These are phyloP conservation scores for Acropternis orthonyx DNA, from an alignment of 2,797 vertebrate species.

Conservation along the genomic window DNA sequence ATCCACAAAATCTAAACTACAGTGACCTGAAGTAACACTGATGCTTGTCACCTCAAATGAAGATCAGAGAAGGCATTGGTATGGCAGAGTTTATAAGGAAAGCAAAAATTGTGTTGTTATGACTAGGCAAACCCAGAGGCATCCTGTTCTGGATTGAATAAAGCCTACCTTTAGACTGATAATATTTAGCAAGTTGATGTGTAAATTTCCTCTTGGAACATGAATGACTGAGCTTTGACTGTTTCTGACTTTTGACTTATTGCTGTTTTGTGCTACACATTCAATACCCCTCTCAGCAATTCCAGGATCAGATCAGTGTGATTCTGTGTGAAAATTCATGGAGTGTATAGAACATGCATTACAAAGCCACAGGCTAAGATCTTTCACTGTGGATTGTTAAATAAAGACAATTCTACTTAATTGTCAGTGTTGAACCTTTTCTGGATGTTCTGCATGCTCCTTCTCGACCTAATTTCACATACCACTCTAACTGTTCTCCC, in stretches of 20 bases:
- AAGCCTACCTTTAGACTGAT: neutral
- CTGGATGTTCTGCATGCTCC: neutral
- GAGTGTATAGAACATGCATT: neutral
- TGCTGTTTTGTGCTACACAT: neutral
- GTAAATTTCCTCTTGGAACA: neutral
- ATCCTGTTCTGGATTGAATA: neutral
- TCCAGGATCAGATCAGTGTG: neutral
- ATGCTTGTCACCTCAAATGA: conserved; percentile 45
- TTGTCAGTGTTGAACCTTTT: neutral
- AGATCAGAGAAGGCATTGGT: neutral
- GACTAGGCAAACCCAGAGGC: conserved; percentile 3
- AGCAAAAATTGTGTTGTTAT: neutral
- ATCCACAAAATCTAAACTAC: conserved; percentile 25
- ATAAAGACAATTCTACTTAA: neutral
- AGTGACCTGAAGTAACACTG: conserved; percentile 47
- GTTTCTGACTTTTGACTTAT: neutral
- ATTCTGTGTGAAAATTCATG: neutral
- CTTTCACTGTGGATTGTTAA: neutral
- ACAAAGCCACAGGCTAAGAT: neutral
- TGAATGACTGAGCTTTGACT: neutral
- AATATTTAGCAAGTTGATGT: neutral
- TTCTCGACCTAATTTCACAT: accelerated
- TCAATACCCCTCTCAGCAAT: neutral
- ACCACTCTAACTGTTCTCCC: neutral
- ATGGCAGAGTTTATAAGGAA: neutral